phyloP scores from a whole-genome alignment of 2,113 vertebrate species.

The Gorsachius goisagi region DNA sequence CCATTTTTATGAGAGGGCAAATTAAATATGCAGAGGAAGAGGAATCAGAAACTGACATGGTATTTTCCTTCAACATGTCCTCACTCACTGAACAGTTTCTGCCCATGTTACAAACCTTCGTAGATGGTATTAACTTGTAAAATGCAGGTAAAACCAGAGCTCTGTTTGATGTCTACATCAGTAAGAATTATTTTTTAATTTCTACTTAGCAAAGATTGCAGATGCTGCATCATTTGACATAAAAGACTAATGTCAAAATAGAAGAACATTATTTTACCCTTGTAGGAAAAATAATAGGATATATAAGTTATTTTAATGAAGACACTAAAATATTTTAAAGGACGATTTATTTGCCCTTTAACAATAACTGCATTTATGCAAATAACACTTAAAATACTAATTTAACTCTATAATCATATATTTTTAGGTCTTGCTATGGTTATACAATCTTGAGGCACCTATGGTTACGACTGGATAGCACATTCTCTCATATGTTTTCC shows the following conservation, averaged over 20 bases:
- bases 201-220: neutral
- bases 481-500: neutral
- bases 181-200: neutral
- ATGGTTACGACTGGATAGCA: neutral
- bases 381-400: neutral
- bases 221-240: neutral
- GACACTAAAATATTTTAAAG: neutral
- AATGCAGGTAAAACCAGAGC: neutral
- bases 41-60: neutral
- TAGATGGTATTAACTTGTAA: neutral
- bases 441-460: neutral
- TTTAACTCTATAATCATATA: neutral
- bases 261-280: neutral
- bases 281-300: neutral
- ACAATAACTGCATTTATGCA: neutral
- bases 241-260: neutral
- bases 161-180: neutral
- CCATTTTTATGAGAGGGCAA: neutral
- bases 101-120: neutral
- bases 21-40: neutral
- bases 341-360: neutral
- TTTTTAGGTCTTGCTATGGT: neutral
- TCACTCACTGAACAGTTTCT: neutral
- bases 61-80: neutral
- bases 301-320: neutral